Evolutionary conservation across 2,113 vertebrate genomes (phyloP), one percentile per base, ranked within the genome.

Genomic region (Scytalopus superciliaris): DNA sequence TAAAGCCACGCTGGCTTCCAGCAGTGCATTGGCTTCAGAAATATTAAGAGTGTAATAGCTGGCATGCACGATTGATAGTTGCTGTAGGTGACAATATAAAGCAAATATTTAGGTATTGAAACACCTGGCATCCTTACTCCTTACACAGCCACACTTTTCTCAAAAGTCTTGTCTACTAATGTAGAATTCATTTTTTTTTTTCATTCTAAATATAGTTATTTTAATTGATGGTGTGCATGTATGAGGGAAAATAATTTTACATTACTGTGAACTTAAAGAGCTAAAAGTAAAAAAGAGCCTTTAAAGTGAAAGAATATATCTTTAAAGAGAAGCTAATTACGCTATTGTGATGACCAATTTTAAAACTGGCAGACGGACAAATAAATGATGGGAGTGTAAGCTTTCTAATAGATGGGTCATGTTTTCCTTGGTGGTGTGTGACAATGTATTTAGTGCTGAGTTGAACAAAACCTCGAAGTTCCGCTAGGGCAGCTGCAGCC

Each of bases 11-110:
- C 56, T 30, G 80, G 47, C 77, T 50, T 53, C 42, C 37, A 9
- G 64, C 69, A 2, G 1, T 1, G 22, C 13, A 0, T 3, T 14
- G 30, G 37, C 37, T 3, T 55, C 68, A 12, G 47, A 17, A 62
- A 14, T 39, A 6, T 1, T 10, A n/a, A 3, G 31, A 47, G 69
- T 47, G 45, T 39, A 12, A 9, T 7, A 37, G 75, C 1, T 57
- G 45, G 39, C 11, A 1, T 69, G 68, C 44, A 0, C 66, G 87
- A 68, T 4, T 24, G 45, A 3, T 39, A 25, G 63, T 14, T 64
- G 63, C 3, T 31, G n/a, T 42, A 4, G 39, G 4, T 39, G 40
- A 2, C 14, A 12, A 7, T 27, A 16, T 14, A 25, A 66, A 74
- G 44, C n/a, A 31, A 78, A 40, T 69, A n/a, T 27, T 72, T 37